Evolutionary conservation across 92 coral and sea anemone species (phyloP), one percentile per base, ranked within the genome.

Genomic region (Bergia sp.): DNA sequence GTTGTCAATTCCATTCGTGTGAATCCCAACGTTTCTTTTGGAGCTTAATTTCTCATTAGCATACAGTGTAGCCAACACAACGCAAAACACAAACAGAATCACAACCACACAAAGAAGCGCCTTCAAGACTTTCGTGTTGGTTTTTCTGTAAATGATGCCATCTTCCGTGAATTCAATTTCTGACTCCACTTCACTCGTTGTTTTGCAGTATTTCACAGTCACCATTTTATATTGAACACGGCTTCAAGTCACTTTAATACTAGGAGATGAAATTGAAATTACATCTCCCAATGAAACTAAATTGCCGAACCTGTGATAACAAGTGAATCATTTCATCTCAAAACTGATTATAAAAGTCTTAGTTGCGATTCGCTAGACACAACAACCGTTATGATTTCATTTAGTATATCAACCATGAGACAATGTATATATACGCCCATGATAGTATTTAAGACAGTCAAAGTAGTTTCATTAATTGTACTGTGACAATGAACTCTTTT

Each of bases 171-270:
- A 21, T 7, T 81, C 85, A 13, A 81, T 65, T 58, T 38, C 85
- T 5, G 74, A 55, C 66, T 55, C 85, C 49, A 81, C 49, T 20
- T 81, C 73, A 12, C 73, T 39, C 13, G 71, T 8, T 40, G 85
- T 65, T 81, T 81, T 58, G 74, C 49, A 81, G 45, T 81, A 81
- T 81, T 81, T 81, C 36, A 81, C 73, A 29, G 49, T 20, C 85
- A 18, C 18, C 85, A 81, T 40, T 81, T 18, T 61, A 39, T 0
- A 20, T 21, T 8, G 55, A 43, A 43, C 53, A 3, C 45, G 29
- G 1, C n/a, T 16, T 21, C 69, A 23, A 21, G 20, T 61, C 8
- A 21, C 69, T 23, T 18, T 61, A 61, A 61, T 20, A 20, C n/a
- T 16, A 61, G 23, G 23, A 61, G 21, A 61, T 9, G 13, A 61